Evolutionary conservation across 2,888 invertebrate genomes (phyloP).

Genomic region (Hydriomena furcata): DNA sequence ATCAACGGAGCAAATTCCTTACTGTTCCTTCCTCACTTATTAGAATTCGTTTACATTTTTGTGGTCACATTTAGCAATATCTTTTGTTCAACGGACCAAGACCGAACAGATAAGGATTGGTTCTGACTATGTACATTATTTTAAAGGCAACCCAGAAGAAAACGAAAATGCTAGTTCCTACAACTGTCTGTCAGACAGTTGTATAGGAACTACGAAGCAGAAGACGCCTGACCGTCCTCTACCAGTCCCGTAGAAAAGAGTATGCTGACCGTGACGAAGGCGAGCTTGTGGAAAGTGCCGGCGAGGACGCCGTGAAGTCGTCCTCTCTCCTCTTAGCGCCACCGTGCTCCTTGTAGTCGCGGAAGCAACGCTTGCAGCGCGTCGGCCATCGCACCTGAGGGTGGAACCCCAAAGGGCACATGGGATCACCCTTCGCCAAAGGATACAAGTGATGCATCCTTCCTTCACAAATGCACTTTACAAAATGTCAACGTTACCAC

Average conservation of each 20-base stretch:
- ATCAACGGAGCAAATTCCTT: no score
- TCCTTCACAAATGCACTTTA: conserved; percentile 71
- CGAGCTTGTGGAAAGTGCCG: conserved; percentile 87
- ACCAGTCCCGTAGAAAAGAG: not conserved
- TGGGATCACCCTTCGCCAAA: conserved; percentile 92
- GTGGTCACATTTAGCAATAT: no score
- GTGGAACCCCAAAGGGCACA: conserved; percentile 96
- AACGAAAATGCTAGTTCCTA: no score
- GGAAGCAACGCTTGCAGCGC: conserved; percentile 95
- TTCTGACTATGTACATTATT: no score
- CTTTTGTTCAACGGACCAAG: no score
- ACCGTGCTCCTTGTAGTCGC: conserved; percentile 96
- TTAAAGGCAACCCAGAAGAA: no score
- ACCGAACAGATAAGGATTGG: no score
- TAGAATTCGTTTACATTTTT: no score
- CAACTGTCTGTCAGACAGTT: no score
- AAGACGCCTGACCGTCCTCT: not conserved
- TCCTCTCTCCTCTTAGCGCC: conserved; percentile 86
- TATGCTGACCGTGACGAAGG: conserved; percentile 80
- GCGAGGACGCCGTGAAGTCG: conserved; percentile 89
- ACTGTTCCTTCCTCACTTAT: no score
- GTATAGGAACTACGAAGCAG: not conserved
- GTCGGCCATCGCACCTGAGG: conserved; percentile 97
- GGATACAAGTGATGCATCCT: conserved; percentile 90
- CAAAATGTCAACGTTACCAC: conserved; percentile 65